Percentiles rank a stretch among this genome's conserved stretches.
phyloP scores from a whole-genome alignment of 2,888 invertebrate species.

The Bombylius major region DNA sequence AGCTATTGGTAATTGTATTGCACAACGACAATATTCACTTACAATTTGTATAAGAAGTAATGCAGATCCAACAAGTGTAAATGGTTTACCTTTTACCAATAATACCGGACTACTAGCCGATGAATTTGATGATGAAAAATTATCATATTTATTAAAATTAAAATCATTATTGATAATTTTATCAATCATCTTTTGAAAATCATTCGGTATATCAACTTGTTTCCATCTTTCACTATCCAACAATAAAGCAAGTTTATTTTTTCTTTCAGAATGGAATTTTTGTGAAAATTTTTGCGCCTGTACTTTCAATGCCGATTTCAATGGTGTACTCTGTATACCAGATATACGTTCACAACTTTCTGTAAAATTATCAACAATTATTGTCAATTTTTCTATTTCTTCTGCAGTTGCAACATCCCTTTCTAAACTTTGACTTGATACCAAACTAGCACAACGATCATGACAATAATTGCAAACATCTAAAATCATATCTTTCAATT shows the following conservation, averaged over 20 bases:
- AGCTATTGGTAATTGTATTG: conserved; percentile 62
- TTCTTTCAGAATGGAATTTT: conserved; percentile 79
- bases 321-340: conserved; percentile 61
- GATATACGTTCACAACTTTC: conserved; percentile 61
- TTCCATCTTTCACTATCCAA: conserved; percentile 91
- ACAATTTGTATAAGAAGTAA: conserved; percentile 80
- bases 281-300: conserved; percentile 85
- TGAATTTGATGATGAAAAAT: conserved; percentile 16
- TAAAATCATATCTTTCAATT: conserved; percentile 62
- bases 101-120: conserved; percentile 43
- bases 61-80: conserved; percentile 67
- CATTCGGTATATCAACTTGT: conserved; percentile 76
- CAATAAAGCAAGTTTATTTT: conserved; percentile 68
- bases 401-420: conserved; percentile 56
- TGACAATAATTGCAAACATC: conserved; percentile 87
- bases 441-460: conserved; percentile 79
- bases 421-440: conserved; percentile 63
- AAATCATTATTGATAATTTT: conserved; percentile 44
- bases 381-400: conserved; percentile 62
- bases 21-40: conserved; percentile 80
- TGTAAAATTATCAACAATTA: conserved; percentile 67
- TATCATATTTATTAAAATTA: conserved; percentile 16
- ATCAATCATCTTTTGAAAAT: conserved; percentile 76
- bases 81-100: conserved; percentile 56
- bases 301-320: conserved; percentile 70